Evolutionary conservation across 2,888 invertebrate species (phyloP).

Genomic region (Oxycera nigricornis): DNA sequence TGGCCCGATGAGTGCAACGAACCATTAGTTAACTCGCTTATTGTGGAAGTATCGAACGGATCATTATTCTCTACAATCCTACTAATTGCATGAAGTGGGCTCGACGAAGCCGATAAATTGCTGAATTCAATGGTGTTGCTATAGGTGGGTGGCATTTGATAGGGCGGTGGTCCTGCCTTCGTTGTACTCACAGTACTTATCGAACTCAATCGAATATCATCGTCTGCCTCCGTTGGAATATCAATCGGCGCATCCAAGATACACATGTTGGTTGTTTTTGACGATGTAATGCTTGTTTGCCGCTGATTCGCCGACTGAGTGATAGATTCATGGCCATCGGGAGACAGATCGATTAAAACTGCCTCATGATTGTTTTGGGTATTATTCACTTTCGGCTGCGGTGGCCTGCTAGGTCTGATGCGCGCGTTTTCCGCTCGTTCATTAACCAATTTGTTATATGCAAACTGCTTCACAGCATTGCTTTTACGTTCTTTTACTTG

Average conservation of each 20-base stretch:
- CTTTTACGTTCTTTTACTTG: conserved; percentile 60
- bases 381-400: conserved; percentile 56
- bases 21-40: not conserved
- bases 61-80: conserved; percentile 59
- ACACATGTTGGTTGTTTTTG: conserved; percentile 59
- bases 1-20: conserved; percentile 5
- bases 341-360: conserved; percentile 77
- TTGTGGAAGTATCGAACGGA: conserved; percentile 72
- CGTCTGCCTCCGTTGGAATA: conserved; percentile 63
- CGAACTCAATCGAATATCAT: not conserved
- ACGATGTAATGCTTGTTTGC: not conserved
- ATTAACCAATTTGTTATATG: conserved; percentile 83
- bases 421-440: conserved; percentile 62
- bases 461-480: conserved; percentile 73
- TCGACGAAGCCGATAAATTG: conserved; percentile 46
- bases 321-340: conserved; percentile 58
- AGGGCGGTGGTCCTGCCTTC: conserved; percentile 62
- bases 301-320: conserved; percentile 8
- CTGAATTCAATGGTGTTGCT: conserved; percentile 63
- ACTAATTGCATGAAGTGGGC: conserved; percentile 42
- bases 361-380: conserved; percentile 65
- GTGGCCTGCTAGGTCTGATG: conserved; percentile 61
- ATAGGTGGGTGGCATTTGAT: conserved; percentile 66
- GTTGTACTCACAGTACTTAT: not conserved
- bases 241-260: conserved; percentile 79